Base-by-base conservation (phyloP, 2,888 invertebrate species). In the Apodemia mormo region DNA sequence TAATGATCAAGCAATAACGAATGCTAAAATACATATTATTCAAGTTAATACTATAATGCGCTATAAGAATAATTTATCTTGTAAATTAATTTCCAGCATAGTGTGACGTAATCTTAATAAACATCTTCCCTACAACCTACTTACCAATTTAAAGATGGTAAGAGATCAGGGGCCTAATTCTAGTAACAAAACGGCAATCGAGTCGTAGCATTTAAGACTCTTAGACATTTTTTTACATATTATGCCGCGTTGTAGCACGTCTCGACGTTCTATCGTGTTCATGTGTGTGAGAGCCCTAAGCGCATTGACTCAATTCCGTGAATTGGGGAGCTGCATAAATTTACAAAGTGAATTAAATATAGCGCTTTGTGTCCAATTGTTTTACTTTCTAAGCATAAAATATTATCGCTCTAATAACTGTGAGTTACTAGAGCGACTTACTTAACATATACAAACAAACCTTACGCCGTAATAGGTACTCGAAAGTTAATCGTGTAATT, bases 371-470 rank as follows among this genome's bases (percentile, higher is more conserved):
- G 10, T 58, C n/a, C 52, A n/a, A 14, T 52, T 61, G 61, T 61
- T 61, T 61, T 61, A 61, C 61, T 61, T 61, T 61, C 61, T 61
- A 61, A 12, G 61, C 12, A 33, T 61, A n/a, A 61, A 61, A 37
- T 61, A 61, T 61, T 61, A 61, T 61, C 61, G 61, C 61, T 61
- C 61, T 61, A 61, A 33, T 61, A 61, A 37, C 37, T 37, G 33
- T 61, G 61, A 61, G 14, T 61, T 37, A 61, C 61, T 61, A 29
- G 61, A 61, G 61, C 61, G 33, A 61, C 37, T 33, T 61, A 33
- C 12, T 30, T 10, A 61, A 61, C 58, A 33, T 61, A 61, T 61
- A 61, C 30, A 61, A 61, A 61, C 58, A 58, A 33, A 61, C 30
- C 33, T 33, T 33, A 61, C 61, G 33, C 61, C 33, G 61, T 61